A percentile compares a stretch with the other conserved stretches of the same genome.
These are phyloP conservation scores for Phymatocera aterrima DNA, from an alignment of 2,888 invertebrate genomes.

Conservation along the genomic window DNA sequence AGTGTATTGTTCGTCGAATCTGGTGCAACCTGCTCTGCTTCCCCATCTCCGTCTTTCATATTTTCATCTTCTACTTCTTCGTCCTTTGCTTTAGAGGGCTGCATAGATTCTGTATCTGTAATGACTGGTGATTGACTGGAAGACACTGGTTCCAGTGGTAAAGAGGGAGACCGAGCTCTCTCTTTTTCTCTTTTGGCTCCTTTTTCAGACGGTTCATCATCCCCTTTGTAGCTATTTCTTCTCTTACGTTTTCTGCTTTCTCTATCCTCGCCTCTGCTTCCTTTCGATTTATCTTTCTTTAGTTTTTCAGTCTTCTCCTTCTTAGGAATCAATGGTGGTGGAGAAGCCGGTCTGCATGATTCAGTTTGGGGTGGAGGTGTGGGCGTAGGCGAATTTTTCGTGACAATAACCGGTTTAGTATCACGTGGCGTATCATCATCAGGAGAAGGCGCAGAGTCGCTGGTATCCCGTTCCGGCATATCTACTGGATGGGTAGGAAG, in stretches of 20 bases:
- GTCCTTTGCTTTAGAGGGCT: slow-evolving; percentile 54
- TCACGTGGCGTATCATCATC: slow-evolving; percentile 66
- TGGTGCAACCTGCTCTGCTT: slow-evolving; percentile 69
- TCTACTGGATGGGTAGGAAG: slow-evolving; percentile 67
- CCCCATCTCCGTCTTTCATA: slow-evolving; percentile 59
- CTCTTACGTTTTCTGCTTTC: slow-evolving; percentile 70
- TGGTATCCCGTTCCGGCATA: slow-evolving; percentile 67
- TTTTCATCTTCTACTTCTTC: slow-evolving; percentile 52
- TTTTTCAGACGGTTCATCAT: slow-evolving; percentile 59
- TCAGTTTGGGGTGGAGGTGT: slow-evolving; percentile 50
- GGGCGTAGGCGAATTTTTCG: slow-evolving; percentile 58
- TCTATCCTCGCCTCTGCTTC: slow-evolving; percentile 73
- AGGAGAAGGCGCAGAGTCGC: slow-evolving; percentile 66
- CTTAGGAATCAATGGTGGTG: slow-evolving; percentile 66
- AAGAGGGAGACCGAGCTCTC: slow-evolving; percentile 63
- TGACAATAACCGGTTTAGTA: slow-evolving; percentile 53
- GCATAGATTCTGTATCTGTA: slow-evolving; percentile 72
- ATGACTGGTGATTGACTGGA: slow-evolving; percentile 73
- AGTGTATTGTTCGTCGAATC: slow-evolving; percentile 69
- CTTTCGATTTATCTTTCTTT: slow-evolving; percentile 73
- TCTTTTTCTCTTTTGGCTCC: slow-evolving; percentile 61
- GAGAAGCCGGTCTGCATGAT: slow-evolving; percentile 69
- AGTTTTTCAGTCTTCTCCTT: slow-evolving; percentile 70
- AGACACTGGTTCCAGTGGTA: slow-evolving; percentile 69
- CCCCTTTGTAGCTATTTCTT: slow-evolving; percentile 63